A percentile compares a stretch with the other conserved stretches of the same genome.
Evolutionary conservation across 2,797 vertebrate genomes (phyloP).

Genomic region (Anas acuta): DNA sequence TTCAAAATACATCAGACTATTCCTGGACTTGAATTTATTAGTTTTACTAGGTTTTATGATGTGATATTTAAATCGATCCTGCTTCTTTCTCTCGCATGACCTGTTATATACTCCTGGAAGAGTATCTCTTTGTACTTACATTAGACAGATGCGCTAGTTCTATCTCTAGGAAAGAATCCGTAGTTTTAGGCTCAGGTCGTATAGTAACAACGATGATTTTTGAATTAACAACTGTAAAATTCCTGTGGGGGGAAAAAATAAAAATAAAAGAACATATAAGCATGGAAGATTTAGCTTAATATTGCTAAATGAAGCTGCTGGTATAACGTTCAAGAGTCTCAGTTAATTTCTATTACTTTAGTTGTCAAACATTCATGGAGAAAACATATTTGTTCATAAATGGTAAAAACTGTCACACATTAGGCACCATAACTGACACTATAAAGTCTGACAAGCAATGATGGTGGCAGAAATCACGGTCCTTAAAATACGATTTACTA

Average conservation of each 20-base stretch:
- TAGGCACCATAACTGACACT: neutral
- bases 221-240: constrained; percentile 96
- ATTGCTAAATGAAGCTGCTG: neutral
- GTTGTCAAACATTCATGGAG: neutral
- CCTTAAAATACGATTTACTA: constrained; percentile 16
- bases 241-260: constrained; percentile 78
- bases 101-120: neutral
- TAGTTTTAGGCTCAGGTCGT: constrained; percentile 91
- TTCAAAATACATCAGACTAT: neutral
- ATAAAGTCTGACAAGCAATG: neutral
- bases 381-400: neutral
- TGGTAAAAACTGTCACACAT: neutral
- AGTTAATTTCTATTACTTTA: neutral
- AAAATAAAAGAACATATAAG: constrained; percentile 5
- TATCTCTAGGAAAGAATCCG: constrained; percentile 93
- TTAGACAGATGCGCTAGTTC: constrained; percentile 96
- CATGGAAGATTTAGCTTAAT: neutral
- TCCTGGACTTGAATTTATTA: neutral
- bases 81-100: neutral
- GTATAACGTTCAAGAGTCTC: neutral
- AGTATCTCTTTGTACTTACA: constrained; percentile 81
- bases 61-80: neutral
- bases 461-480: neutral
- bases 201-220: constrained; percentile 98
- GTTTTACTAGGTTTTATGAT: neutral